Base-by-base conservation (phyloP, 2,888 invertebrate species). In the Arrhopalites spinosus region DNA sequence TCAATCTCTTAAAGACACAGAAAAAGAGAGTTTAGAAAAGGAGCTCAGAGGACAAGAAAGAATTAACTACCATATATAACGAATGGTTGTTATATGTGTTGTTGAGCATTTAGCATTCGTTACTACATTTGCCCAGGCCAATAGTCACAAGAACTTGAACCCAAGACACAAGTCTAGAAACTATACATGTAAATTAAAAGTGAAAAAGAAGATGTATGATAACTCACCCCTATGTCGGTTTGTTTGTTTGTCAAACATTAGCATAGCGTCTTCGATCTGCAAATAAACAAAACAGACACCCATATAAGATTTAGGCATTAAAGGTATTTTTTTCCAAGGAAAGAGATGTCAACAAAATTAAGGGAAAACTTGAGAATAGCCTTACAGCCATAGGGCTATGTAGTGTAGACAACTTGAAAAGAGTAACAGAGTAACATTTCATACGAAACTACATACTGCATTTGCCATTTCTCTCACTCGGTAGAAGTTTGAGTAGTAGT, bases 181-280 rank as follows among this genome's bases (percentile, higher is more conserved):
- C 20, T 17, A 36, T 47, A 47, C 1, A 64, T n/a, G n/a, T n/a
- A n/a, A n/a, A n/a, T n/a, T 2, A 56, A 17, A 73, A 56, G n/a
- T 13, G 43, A 13, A 74, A 43, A 69, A 45, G 68, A 67, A 68
- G 11, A 27, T 23, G 50, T 13, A 72, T 70, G 25, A 72, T 72
- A 20, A 88, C 92, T 92, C 87, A 95, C 95, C 95, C 94, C 99
- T 93, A 90, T 99, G 99, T 89, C 99, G 93, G 90, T 98, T 98
- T 86, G 99, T 99, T 88, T 98, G 96, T 91, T 99, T 99, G 89
- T 99, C 99, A 89, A 98, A 99, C 99, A 99, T 99, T 87, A 99
- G 91, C 98, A 99, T 99, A 85, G 98, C 98, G 87, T 98, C 98
- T 88, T 98, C 97, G 87, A 98, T 96, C 96, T 97, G 93, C 80